Conservation (phyloP, 2,888 invertebrate species). For the Antheraea yamamai region DNA sequence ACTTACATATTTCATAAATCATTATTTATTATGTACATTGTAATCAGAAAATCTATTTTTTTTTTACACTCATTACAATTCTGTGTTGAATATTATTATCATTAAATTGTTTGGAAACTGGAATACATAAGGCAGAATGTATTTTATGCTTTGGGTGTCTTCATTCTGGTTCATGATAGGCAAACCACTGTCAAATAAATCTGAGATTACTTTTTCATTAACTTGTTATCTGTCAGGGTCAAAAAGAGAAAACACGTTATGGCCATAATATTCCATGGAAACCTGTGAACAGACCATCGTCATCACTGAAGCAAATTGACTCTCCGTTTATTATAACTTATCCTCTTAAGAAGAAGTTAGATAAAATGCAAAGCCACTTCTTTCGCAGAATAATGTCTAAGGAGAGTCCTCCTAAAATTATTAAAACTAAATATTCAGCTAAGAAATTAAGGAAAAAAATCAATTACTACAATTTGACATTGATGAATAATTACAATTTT, state of each 20-base stretch:
- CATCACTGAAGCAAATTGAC: conserved; percentile 35
- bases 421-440: conserved; percentile 29
- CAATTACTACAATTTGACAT: conserved; percentile 1
- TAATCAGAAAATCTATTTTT: background rate
- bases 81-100: background rate
- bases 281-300: conserved; percentile 32
- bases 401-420: conserved; percentile 39
- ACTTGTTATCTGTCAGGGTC: conserved; percentile 13
- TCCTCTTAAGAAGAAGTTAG: conserved; percentile 40
- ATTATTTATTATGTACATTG: background rate
- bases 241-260: conserved; percentile 31
- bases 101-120: background rate
- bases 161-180: background rate
- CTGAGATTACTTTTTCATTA: background rate
- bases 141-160: background rate
- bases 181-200: background rate
- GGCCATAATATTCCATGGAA: conserved; percentile 69
- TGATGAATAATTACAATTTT: conserved; percentile 4
- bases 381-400: conserved; percentile 50
- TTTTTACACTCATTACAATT: background rate
- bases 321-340: conserved; percentile 34
- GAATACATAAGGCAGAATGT: background rate
- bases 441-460: conserved; percentile 27
- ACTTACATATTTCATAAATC: background rate
- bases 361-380: conserved; percentile 48